These are phyloP conservation scores for Harpagoxenus sublaevis DNA, from an alignment of 2,888 invertebrate species.

Conservation along the genomic window DNA sequence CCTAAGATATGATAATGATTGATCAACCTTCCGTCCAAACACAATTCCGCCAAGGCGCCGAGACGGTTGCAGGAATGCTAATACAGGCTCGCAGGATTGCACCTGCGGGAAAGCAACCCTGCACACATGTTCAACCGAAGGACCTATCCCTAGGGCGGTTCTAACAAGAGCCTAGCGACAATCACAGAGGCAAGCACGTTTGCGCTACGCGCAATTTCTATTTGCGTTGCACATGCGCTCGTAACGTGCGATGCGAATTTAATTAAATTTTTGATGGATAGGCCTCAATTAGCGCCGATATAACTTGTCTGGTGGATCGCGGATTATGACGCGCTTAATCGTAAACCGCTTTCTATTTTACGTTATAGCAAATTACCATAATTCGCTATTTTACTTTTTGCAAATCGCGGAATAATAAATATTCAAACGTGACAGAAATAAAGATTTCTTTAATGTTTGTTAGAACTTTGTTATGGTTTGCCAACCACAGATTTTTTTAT, in stretches of 20 bases:
- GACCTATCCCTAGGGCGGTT: background rate
- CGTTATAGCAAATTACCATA: background rate
- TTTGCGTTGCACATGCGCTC: constrained; percentile 23
- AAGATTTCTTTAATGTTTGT: background rate
- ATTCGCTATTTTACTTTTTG: background rate
- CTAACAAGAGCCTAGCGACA: constrained; percentile 21
- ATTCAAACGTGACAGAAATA: background rate
- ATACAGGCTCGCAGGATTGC: constrained; percentile 41
- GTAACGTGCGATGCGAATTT: constrained; percentile 27
- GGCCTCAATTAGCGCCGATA: background rate
- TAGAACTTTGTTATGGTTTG: background rate
- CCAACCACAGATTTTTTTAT: background rate
- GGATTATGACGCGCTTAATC: background rate
- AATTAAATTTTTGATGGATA: constrained; percentile 34
- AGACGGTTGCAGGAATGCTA: constrained; percentile 42
- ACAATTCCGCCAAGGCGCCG: constrained; percentile 33
- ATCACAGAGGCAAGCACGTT: constrained; percentile 25
- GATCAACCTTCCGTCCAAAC: constrained; percentile 50
- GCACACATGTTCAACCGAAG: background rate
- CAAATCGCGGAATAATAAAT: background rate
- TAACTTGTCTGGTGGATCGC: background rate
- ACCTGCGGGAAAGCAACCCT: constrained; percentile 69
- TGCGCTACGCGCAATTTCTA: constrained; percentile 35
- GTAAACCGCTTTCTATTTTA: background rate
- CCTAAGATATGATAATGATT: constrained; percentile 53